These are phyloP conservation scores for Drosophila bocqueti DNA, from an alignment of 1,140 invertebrate genomes.

Conservation along the genomic window DNA sequence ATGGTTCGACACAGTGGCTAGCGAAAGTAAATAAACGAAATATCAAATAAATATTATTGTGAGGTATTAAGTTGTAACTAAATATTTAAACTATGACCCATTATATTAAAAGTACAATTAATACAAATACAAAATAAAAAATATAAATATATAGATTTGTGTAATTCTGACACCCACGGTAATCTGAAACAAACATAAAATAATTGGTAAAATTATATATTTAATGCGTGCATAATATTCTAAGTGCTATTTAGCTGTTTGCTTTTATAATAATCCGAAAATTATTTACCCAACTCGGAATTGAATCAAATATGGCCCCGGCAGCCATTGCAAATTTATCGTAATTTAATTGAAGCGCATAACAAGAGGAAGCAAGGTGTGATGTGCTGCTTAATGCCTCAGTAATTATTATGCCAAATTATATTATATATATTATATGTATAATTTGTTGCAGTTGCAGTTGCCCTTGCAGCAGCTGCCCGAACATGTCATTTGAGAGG, in stretches of 20 bases:
- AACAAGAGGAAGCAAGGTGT: conserved; percentile 63
- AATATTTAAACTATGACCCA: neutral
- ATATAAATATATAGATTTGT: no score
- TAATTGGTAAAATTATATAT: conserved; percentile 11
- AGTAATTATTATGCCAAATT: conserved; percentile 60
- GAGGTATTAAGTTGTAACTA: neutral
- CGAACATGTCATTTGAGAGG: conserved; percentile 19
- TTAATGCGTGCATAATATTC: neutral
- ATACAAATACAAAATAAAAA: neutral
- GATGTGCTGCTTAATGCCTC: conserved; percentile 69
- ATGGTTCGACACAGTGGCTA: conserved; percentile 2
- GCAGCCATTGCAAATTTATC: conserved; percentile 40
- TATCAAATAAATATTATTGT: neutral
- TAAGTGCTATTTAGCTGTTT: conserved; percentile 1
- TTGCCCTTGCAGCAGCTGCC: conserved; percentile 38
- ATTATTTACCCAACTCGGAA: conserved; percentile 27
- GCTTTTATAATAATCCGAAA: conserved; percentile 25
- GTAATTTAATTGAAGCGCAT: conserved; percentile 60
- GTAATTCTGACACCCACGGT: neutral
- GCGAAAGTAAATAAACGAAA: neutral
- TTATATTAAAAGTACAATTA: neutral
- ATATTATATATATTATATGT: conserved; percentile 25
- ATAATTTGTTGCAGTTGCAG: conserved; percentile 34
- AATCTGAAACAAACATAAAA: neutral
- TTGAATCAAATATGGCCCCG: conserved; percentile 10